Evolutionary conservation across 2,888 invertebrate genomes (phyloP).

Genomic region (Blastobasis lacticolella): DNA sequence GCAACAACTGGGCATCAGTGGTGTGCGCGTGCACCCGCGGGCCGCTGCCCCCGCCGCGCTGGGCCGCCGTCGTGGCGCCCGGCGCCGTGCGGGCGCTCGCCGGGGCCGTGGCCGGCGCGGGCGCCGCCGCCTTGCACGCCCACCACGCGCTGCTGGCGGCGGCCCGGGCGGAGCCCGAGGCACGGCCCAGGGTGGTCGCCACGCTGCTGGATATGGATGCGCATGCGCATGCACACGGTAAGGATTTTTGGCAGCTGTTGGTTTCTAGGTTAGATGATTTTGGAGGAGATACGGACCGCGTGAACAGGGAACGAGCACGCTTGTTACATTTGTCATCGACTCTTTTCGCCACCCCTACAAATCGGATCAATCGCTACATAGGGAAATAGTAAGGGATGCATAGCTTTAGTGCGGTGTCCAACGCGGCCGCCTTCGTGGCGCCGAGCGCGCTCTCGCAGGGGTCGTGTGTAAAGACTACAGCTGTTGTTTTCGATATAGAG

Average conservation of each 20-base stretch:
- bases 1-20: constrained; percentile 89
- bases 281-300: too few relatives aligned
- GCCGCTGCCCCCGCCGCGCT: constrained; percentile 29
- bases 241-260: background rate
- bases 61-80: constrained; percentile 30
- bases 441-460: too few relatives aligned
- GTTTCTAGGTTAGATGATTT: too few relatives aligned
- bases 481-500: too few relatives aligned
- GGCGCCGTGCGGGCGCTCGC: constrained; percentile 50
- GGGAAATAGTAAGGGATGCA: too few relatives aligned
- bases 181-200: constrained; percentile 31
- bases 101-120: constrained; percentile 38
- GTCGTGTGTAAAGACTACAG: too few relatives aligned
- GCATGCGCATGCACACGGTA: constrained; percentile 52
- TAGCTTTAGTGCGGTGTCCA: too few relatives aligned
- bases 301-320: too few relatives aligned
- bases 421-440: too few relatives aligned
- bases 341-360: too few relatives aligned
- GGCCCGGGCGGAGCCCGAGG: constrained; percentile 25
- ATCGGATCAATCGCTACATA: too few relatives aligned
- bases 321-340: too few relatives aligned
- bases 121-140: constrained; percentile 26
- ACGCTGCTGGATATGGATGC: constrained; percentile 50
- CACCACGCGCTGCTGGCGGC: constrained; percentile 35
- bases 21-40: constrained; percentile 84